Base-by-base conservation (phyloP, 2,888 invertebrate species). In the Perdita meconis region DNA sequence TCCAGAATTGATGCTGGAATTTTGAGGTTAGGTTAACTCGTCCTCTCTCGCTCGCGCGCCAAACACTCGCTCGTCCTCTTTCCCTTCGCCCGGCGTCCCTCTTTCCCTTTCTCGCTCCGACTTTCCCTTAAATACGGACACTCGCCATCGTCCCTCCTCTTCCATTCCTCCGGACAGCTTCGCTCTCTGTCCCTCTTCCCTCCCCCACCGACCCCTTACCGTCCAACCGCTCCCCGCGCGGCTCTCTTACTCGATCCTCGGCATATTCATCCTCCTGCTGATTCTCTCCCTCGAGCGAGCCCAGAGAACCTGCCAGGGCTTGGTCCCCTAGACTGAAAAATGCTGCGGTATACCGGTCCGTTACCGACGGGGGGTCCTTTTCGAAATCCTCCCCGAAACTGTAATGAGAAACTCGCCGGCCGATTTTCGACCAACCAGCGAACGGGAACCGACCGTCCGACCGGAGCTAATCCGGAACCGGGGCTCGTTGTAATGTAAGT, bases 1-100 rank as follows among this genome's bases (percentile, higher is more conserved):
- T 90, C 84, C 83, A 89, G 90, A 91, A 90, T 90, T 91, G 90
- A 91, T 90, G 90, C 89, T 90, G 88, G 87, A 90, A 91, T 91
- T 90, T 91, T 90, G 90, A 90, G 90, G 90, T 88, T 89, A 89
- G 89, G 87, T 89, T 88, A 89, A 89, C 88, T 87, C 87, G 71
- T 80, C 78, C 82, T 82, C 81, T 74, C 82, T 69, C 81, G 64
- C 78, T 67, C 64, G n/a, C n/a, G n/a, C n/a, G n/a, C n/a, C n/a
- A 47, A 78, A 34, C 70, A 36, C 67, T 65, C 60, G 57, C 61
- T 47, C 51, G 34, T 47, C 68, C 70, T 71, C 78, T 74, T 61
- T 56, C 75, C 59, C 74, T 66, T 72, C 53, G 76, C 78, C 75
- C 65, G 67, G 74, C 50, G n/a, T n/a, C n/a, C 75, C 73, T 61